phyloP scores from a whole-genome alignment of 2,113 vertebrate genomes.

The Vidua macroura region DNA sequence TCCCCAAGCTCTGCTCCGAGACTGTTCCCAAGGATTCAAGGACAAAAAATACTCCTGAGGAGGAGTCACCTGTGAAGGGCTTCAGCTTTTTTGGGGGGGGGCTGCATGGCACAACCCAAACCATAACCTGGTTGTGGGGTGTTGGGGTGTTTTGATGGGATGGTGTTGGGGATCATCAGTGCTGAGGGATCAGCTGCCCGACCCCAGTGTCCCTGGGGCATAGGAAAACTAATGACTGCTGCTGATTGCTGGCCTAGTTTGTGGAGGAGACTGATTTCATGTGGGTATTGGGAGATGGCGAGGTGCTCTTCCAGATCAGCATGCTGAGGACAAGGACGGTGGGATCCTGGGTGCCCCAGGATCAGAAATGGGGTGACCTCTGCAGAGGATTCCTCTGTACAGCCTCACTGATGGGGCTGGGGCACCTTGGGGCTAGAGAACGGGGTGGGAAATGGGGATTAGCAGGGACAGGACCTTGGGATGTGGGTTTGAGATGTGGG shows the following conservation, averaged over 20 bases:
- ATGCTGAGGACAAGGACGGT: background rate
- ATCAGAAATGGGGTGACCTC: background rate
- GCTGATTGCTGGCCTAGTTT: slow-evolving; percentile 43
- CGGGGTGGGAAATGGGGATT: background rate
- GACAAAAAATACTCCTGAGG: background rate
- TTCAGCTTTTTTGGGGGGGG: background rate
- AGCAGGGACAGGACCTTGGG: background rate
- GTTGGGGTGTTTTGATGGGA: background rate
- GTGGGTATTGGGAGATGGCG: background rate
- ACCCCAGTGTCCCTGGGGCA: background rate
- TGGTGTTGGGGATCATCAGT: fast-evolving
- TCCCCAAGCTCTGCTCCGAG: background rate
- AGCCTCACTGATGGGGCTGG: background rate
- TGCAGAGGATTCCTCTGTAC: background rate
- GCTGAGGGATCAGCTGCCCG: background rate
- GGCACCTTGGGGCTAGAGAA: background rate
- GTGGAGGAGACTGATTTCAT: background rate
- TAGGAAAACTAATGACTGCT: slow-evolving; percentile 10
- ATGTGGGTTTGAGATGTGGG: background rate
- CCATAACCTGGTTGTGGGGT: background rate
- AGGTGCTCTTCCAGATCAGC: background rate
- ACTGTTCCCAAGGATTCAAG: background rate
- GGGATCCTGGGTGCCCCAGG: background rate
- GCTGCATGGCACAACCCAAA: fast-evolving
- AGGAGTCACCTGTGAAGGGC: background rate